These are phyloP conservation scores for Megalops atlanticus DNA, from an alignment of 2,113 vertebrate genomes.

Conservation along the genomic window DNA sequence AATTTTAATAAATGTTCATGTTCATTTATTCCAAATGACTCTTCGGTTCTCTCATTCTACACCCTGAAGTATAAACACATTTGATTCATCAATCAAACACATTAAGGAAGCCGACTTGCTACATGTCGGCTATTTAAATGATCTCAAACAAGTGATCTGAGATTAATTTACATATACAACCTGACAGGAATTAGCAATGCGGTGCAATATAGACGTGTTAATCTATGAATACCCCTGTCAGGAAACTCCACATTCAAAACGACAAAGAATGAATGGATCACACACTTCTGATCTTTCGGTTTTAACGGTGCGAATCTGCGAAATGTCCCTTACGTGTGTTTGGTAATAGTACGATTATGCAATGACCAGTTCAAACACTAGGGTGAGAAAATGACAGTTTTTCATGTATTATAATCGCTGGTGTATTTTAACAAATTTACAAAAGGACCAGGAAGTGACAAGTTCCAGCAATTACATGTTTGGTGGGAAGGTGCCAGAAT, in stretches of 20 bases:
- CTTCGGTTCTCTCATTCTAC: background rate
- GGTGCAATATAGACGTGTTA: background rate
- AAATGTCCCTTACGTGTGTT: background rate
- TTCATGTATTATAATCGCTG: slow-evolving; percentile 16
- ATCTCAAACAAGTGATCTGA: background rate
- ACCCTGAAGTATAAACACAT: background rate
- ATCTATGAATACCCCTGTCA: slow-evolving; percentile 9
- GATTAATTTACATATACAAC: background rate
- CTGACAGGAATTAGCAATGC: background rate
- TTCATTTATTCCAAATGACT: background rate
- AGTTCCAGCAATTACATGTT: background rate
- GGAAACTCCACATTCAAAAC: slow-evolving; percentile 1
- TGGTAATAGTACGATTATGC: background rate
- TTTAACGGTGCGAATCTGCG: slow-evolving; percentile 1
- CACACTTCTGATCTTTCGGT: background rate
- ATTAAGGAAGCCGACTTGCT: background rate
- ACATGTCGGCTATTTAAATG: background rate
- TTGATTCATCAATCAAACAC: background rate
- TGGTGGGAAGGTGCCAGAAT: no score
- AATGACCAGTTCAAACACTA: background rate
- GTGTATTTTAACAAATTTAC: slow-evolving; percentile 13
- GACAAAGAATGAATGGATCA: background rate
- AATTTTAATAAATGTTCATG: background rate
- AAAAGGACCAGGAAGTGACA: slow-evolving; percentile 5
- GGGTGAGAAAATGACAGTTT: slow-evolving; percentile 14